A percentile compares a stretch with the other conserved stretches of the same genome.
Conservation (phyloP, 2,888 invertebrate genomes). For the Troilus luridus region DNA sequence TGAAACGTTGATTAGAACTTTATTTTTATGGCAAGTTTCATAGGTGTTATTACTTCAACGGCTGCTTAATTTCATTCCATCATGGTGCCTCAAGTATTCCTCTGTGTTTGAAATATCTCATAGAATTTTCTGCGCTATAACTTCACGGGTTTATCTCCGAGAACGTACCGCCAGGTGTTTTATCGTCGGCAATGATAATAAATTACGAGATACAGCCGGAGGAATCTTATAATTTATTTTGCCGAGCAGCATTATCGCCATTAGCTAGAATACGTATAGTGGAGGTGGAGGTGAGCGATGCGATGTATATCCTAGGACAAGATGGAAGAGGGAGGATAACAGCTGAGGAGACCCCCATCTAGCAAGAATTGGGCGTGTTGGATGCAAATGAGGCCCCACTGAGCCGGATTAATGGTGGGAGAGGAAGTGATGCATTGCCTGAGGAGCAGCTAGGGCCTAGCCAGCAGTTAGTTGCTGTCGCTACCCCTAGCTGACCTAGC, state of each 20-base stretch:
- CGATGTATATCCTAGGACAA: not conserved
- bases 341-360: not conserved
- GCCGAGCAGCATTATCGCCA: not conserved
- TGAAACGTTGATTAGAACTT: no score
- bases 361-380: not conserved
- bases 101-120: no score
- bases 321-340: not conserved
- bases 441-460: not conserved
- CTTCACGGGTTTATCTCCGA: not conserved
- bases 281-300: not conserved
- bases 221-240: not conserved
- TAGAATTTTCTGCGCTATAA: not conserved
- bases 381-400: not conserved
- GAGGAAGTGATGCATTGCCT: not conserved
- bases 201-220: not conserved
- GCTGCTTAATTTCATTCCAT: no score
- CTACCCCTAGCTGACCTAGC: not conserved
- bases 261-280: not conserved
- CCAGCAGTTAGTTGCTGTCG: not conserved
- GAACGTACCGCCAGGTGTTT: not conserved
- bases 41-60: no score
- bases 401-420: not conserved
- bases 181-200: not conserved
- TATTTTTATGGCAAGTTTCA: no score
- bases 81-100: no score